Percentiles rank a stretch among this genome's conserved stretches.
phyloP scores from a whole-genome alignment of 2,888 invertebrate genomes.

The Branchipolynoe longqiensis region DNA sequence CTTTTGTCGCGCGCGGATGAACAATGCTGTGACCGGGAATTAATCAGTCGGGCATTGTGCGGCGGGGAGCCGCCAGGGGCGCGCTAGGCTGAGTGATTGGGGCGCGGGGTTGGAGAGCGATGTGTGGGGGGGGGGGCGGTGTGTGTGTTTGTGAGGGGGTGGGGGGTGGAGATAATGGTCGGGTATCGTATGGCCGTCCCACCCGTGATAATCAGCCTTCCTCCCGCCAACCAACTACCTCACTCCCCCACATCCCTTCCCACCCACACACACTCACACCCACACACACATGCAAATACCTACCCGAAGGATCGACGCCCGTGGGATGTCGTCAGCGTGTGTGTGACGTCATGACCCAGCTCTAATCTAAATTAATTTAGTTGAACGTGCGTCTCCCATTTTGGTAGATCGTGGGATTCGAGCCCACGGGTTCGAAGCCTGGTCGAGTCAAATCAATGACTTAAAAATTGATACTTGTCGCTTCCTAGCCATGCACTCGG shows the following conservation, averaged over 20 bases:
- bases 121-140: background rate
- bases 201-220: background rate
- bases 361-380: too few relatives aligned
- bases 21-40: slow-evolving; percentile 51
- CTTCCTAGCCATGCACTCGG: too few relatives aligned
- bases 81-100: background rate
- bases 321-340: background rate
- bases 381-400: too few relatives aligned
- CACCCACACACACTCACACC: background rate
- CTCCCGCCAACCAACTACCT: background rate
- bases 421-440: too few relatives aligned
- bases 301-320: background rate
- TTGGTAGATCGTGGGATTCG: too few relatives aligned
- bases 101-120: background rate
- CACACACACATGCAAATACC: background rate
- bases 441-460: too few relatives aligned
- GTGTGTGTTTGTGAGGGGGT: background rate
- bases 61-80: background rate
- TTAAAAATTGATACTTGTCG: too few relatives aligned
- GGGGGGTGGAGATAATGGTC: slow-evolving; percentile 1
- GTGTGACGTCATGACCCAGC: too few relatives aligned
- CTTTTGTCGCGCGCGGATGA: slow-evolving; percentile 31
- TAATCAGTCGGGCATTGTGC: slow-evolving; percentile 36
- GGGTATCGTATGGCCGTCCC: slow-evolving; percentile 27
- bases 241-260: background rate